Evolutionary conservation across 1,140 invertebrate genomes (phyloP), one percentile per base, ranked within the genome.

Genomic region (Leucophenga varia): DNA sequence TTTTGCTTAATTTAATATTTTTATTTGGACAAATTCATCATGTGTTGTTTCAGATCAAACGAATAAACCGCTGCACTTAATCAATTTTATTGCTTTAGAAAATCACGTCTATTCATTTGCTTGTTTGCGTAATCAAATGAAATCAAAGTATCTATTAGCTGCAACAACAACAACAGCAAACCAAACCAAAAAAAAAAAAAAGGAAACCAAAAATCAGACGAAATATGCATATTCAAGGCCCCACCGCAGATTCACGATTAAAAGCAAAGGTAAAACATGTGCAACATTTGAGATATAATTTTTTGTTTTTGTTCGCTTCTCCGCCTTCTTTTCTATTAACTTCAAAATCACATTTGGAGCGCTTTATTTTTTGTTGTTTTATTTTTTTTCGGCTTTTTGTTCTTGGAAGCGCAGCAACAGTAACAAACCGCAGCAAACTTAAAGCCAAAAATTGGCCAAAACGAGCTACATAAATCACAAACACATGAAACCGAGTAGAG

Each of bases 361-460:
- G 30, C 13, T 49, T 47, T 38, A 32, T 14, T 21, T 47, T 51
- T 57, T 38, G 34, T 35, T 45, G n/a, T 36, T 39, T 40, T 28
- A 35, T 28, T 32, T 40, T 52, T 25, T 34, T 47, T 38, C 19
- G 43, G 50, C 58, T 31, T 51, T 57, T 49, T 64, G 64, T 65
- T 67, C 63, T 67, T 49, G 63, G 63, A 67, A 67, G 63, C 60
- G 63, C 63, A 67, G 67, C 67, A 63, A 67, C 22, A 25, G 22
- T 10, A 25, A 25, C 22, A 25, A 55, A 34, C 45, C 54, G 38
- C 54, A 55, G 43, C 56, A 25, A 54, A 61, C 61, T 64, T 65
- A 64, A 64, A 64, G 64, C 61, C n/a, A 61, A 67, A 67, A 67
- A 67, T 67, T 67, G 63, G 63, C 63, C 59, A 67, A 67, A 67